Evolutionary conservation across 2,888 invertebrate genomes (phyloP).

Genomic region (Poecilus cupreus): DNA sequence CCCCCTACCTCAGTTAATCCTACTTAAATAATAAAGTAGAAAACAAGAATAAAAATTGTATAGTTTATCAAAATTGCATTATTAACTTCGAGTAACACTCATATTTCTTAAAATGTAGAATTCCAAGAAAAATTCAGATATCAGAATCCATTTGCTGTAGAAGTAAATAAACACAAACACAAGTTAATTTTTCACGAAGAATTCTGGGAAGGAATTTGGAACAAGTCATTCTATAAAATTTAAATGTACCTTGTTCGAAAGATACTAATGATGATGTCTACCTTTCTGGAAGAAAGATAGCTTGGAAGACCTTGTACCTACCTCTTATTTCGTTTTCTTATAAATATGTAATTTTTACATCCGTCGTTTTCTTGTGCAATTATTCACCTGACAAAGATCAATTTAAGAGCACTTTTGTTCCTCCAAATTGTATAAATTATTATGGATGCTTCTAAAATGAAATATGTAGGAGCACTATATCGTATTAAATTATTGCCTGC

Average conservation of each 20-base stretch:
- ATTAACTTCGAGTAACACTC: no score
- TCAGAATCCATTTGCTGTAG: neutral
- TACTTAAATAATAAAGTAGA: no score
- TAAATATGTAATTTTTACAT: neutral
- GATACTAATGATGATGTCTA: neutral
- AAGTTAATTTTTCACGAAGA: conserved; percentile 10
- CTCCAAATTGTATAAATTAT: no score
- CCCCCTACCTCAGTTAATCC: no score
- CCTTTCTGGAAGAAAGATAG: neutral
- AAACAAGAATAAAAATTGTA: no score
- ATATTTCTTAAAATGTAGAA: no score
- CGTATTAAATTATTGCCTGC: no score
- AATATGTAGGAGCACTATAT: no score
- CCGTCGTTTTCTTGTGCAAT: neutral
- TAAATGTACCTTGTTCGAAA: conserved; percentile 10
- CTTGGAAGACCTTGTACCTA: neutral
- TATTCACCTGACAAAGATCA: neutral
- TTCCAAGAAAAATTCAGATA: neutral
- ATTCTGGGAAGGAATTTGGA: conserved; percentile 8
- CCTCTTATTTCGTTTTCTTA: neutral
- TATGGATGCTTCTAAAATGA: no score
- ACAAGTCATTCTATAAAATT: conserved; percentile 25
- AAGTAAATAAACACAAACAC: conserved; percentile 3
- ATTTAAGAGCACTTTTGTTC: neutral
- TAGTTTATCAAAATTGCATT: no score